These are phyloP conservation scores for Volucella zonaria DNA, from an alignment of 2,888 invertebrate genomes.

Conservation along the genomic window DNA sequence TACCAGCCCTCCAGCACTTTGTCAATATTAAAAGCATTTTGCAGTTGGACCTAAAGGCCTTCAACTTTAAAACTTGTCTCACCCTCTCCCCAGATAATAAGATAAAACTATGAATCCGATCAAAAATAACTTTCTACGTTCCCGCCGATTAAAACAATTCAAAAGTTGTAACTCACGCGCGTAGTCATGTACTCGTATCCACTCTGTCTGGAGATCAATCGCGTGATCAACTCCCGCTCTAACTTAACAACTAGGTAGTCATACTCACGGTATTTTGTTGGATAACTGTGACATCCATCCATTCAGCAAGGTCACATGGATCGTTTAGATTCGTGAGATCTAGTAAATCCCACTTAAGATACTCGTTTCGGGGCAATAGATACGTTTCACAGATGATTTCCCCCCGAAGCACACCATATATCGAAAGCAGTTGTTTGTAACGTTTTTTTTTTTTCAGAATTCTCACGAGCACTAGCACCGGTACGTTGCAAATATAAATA, in stretches of 20 bases:
- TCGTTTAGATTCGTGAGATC: conserved; percentile 19
- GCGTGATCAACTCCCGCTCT: conserved; percentile 11
- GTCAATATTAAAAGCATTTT: too few species aligned
- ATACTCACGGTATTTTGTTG: conserved; percentile 29
- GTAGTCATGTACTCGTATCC: neutral
- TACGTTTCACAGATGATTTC: conserved; percentile 2
- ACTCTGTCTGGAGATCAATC: conserved; percentile 7
- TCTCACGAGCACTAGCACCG: conserved; percentile 23
- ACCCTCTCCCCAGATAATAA: too few species aligned
- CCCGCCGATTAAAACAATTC: neutral
- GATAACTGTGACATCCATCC: conserved; percentile 34
- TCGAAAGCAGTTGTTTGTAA: conserved; percentile 24
- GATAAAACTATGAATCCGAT: too few species aligned
- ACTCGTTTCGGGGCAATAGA: conserved; percentile 1
- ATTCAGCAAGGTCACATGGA: conserved; percentile 32
- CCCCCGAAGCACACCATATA: conserved; percentile 11
- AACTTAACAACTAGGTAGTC: neutral
- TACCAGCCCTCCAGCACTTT: too few species aligned
- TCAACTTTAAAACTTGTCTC: too few species aligned
- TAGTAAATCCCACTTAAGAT: neutral
- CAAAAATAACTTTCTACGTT: too few species aligned
- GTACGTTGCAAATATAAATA: conserved; percentile 48
- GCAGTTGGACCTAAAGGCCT: too few species aligned
- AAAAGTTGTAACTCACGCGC: neutral
- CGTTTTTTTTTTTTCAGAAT: conserved; percentile 32